phyloP scores from a whole-genome alignment of 2,113 vertebrate species.

The Colistium nudipinnis region DNA sequence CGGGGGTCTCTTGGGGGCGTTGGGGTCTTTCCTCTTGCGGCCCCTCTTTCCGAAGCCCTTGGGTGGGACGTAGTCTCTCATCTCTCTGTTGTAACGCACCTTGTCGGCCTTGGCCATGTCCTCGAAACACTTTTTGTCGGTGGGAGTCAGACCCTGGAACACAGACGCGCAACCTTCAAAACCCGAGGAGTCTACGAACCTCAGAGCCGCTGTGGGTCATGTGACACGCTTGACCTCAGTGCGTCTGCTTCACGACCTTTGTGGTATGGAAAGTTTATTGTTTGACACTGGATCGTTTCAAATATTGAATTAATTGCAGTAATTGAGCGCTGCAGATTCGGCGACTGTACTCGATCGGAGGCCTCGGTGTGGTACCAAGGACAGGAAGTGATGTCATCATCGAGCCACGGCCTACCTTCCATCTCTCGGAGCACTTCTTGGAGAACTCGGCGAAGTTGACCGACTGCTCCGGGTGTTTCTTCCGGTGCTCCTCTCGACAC shows the following conservation, averaged over 20 bases:
- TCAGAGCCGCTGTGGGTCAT: too few species aligned
- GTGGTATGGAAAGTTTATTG: too few species aligned
- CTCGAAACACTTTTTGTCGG: conserved; percentile 92
- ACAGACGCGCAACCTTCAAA: neutral
- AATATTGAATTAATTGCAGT: too few species aligned
- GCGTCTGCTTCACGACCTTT: too few species aligned
- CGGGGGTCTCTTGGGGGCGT: conserved; percentile 94
- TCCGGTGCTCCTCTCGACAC: conserved; percentile 93
- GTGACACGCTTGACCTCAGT: too few species aligned
- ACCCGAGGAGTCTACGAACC: too few species aligned
- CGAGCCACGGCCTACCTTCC: conserved; percentile 95
- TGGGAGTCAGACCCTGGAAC: conserved; percentile 85
- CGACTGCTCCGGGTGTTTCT: conserved; percentile 89
- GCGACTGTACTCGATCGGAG: too few species aligned
- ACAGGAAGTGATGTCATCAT: too few species aligned
- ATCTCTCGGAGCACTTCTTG: conserved; percentile 94
- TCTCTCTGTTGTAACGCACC: conserved; percentile 93
- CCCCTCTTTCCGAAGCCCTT: conserved; percentile 89
- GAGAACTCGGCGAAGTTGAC: conserved; percentile 97
- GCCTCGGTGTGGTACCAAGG: too few species aligned
- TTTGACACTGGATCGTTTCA: too few species aligned
- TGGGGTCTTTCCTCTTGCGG: conserved; percentile 95
- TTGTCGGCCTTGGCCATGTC: conserved; percentile 94
- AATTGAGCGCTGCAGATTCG: too few species aligned
- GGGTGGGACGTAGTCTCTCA: conserved; percentile 91